Conservation (phyloP, 2,113 vertebrate genomes). For the Oryzias celebensis region DNA sequence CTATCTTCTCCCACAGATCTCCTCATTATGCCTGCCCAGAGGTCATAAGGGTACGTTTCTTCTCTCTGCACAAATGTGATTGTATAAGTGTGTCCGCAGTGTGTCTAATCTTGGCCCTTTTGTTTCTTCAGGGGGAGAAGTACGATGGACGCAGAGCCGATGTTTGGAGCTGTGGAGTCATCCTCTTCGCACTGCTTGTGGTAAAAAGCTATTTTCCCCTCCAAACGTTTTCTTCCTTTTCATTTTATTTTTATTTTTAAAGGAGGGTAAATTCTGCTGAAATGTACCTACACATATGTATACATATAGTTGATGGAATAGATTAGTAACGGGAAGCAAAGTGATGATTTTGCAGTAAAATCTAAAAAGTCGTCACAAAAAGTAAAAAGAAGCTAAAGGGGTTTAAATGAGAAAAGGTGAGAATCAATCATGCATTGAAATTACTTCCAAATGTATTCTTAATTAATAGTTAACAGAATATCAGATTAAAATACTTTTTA, state of each 20-base stretch:
- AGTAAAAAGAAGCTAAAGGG: too few relatives aligned
- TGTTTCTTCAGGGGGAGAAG: slow-evolving; percentile 82
- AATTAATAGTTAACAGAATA: too few relatives aligned
- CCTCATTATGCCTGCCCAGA: slow-evolving; percentile 93
- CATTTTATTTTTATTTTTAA: neutral
- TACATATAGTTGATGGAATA: too few relatives aligned
- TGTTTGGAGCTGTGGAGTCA: slow-evolving; percentile 74
- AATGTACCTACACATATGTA: too few relatives aligned
- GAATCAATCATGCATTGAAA: too few relatives aligned
- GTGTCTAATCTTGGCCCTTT: neutral
- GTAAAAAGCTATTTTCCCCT: slow-evolving; percentile 60
- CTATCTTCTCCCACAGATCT: slow-evolving; percentile 67
- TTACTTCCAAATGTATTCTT: too few relatives aligned
- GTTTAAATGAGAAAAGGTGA: too few relatives aligned
- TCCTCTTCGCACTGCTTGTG: slow-evolving; percentile 89
- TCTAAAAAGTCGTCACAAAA: too few relatives aligned
- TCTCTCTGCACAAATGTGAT: neutral
- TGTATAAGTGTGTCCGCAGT: neutral
- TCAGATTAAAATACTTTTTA: too few relatives aligned
- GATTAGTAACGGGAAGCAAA: too few relatives aligned
- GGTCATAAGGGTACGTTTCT: slow-evolving; percentile 86
- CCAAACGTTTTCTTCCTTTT: neutral
- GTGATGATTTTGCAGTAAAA: too few relatives aligned
- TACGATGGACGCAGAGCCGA: slow-evolving; percentile 84
- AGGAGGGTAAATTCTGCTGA: too few relatives aligned